Base-by-base conservation (phyloP, 2,888 invertebrate species). In the Andrena haemorrhoa region DNA sequence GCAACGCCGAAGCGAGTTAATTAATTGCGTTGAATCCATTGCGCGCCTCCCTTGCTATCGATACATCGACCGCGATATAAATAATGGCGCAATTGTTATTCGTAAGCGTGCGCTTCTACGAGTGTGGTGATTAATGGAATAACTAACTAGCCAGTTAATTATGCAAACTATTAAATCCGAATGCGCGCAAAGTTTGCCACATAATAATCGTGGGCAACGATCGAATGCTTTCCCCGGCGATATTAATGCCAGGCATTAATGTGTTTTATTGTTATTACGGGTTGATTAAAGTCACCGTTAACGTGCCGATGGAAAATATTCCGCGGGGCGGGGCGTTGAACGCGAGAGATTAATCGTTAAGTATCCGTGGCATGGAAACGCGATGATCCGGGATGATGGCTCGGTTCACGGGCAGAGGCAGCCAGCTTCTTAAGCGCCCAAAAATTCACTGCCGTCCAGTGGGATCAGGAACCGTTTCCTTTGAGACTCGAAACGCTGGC, bases 121-220 rank as follows among this genome's bases (percentile, higher is more conserved):
- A 79, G 73, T 71, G 70, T 71, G 70, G 80, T 85, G 87, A 88
- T 88, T 88, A 86, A 88, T 88, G 82, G 89, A 87, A 87, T 83
- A 88, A 87, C 89, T 83, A 88, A 87, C 82, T 79, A 79, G 73
- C 84, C 81, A 41, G 78, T 85, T 80, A 88, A 88, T 88, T 88
- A 88, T 88, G 87, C 87, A 85, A 88, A 87, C 87, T 88, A 88
- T 88, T 88, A 87, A 86, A 88, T 88, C 66, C 84, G 79, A 83
- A 80, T 79, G 82, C 82, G 74, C 77, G 64, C 79, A 87, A 87
- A 86, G 65, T 88, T 86, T 64, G 79, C 81, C 88, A 87, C 82
- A 78, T 87, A 86, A 88, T 88, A 88, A 88, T 85, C 63, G 74
- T n/a, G 69, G 75, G 23, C 53, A 75, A 70, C 84, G 72, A 79